Conservation (phyloP, 2,888 invertebrate genomes). For the Tenodera sinensis region DNA sequence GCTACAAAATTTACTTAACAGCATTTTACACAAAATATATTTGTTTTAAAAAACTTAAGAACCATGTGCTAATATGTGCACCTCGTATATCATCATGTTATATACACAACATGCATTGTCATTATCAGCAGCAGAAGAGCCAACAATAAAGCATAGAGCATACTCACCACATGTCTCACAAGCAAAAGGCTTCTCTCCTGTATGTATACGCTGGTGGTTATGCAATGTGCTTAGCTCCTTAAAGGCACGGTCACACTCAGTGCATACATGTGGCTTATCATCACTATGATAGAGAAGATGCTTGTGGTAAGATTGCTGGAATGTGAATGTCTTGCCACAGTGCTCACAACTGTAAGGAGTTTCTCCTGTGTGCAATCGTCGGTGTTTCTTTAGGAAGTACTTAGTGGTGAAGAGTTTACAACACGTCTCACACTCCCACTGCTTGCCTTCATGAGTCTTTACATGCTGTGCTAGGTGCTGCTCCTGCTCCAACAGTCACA, state of each 20-base stretch:
- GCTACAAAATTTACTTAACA: too few species aligned
- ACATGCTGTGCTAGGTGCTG: slow-evolving; percentile 48
- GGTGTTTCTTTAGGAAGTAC: slow-evolving; percentile 85
- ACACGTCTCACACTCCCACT: slow-evolving; percentile 84
- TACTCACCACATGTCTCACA: slow-evolving; percentile 78
- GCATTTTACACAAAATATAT: too few species aligned
- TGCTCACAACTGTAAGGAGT: slow-evolving; percentile 80
- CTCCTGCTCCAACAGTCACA: slow-evolving; percentile 40
- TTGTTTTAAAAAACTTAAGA: too few species aligned
- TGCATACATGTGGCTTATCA: slow-evolving; percentile 75
- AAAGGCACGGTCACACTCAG: slow-evolving; percentile 75
- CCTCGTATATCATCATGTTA: too few species aligned
- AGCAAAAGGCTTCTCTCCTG: slow-evolving; percentile 81
- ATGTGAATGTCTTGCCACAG: slow-evolving; percentile 82
- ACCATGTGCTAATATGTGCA: too few species aligned
- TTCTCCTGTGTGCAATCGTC: slow-evolving; percentile 82
- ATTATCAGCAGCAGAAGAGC: not conserved
- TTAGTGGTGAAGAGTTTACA: slow-evolving; percentile 82
- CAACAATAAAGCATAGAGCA: not conserved
- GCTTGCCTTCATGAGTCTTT: slow-evolving; percentile 62
- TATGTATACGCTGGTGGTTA: slow-evolving; percentile 79
- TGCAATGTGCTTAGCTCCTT: slow-evolving; percentile 84
- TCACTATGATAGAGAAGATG: slow-evolving; percentile 83
- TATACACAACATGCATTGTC: not conserved
- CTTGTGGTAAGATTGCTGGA: slow-evolving; percentile 87